Base-by-base conservation (phyloP, 1,140 invertebrate genomes). In the Orius insidiosus region DNA sequence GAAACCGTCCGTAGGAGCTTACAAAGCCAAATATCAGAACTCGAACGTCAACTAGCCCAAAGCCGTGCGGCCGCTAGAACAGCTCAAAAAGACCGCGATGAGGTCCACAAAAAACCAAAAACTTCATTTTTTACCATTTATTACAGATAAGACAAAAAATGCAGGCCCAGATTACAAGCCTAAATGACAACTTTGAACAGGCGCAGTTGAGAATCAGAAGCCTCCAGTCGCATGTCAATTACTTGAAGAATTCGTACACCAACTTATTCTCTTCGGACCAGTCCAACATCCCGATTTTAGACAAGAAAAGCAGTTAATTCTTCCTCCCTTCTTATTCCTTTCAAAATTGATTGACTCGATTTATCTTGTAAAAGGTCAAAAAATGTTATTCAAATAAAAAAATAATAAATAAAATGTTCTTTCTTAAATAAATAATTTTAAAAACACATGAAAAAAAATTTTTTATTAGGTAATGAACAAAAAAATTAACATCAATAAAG, bases 111-210 rank as follows among this genome's bases (percentile, higher is more conserved):
- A 36, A 15, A 11, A 3, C 9, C 35, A 9, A 36, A 36, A 24
- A 3, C 7, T 24, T 24, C 7, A 24, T 24, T 4, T 4, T 24
- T 36, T 33, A 33, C 7, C n/a, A 5, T 36, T 43, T 37, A 13
- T 50, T 60, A 6, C 51, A 74, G 68, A 67, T 78, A 11, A 62
- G 75, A 49, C 68, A 71, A 51, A 75, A 75, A 48, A 77, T 78
- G 71, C 71, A 76, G 52, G 66, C 68, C 46, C 75, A 79, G 56
- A 74, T 78, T 38, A 69, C 70, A 49, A 70, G 74, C 35, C 53
- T 78, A 39, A 75, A 71, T 47, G 73, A 78, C 46, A 74, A 75
- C 52, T 76, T 78, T 47, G 68, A 75, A 42, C 72, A 78, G 53
- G 75, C 75, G 2, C 75, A 78, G 53, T 63, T 71, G 42, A 60